Percentiles rank a stretch among this genome's conserved stretches.
Evolutionary conservation across 2,888 invertebrate genomes (phyloP).

Genomic region (Mimas tiliae): DNA sequence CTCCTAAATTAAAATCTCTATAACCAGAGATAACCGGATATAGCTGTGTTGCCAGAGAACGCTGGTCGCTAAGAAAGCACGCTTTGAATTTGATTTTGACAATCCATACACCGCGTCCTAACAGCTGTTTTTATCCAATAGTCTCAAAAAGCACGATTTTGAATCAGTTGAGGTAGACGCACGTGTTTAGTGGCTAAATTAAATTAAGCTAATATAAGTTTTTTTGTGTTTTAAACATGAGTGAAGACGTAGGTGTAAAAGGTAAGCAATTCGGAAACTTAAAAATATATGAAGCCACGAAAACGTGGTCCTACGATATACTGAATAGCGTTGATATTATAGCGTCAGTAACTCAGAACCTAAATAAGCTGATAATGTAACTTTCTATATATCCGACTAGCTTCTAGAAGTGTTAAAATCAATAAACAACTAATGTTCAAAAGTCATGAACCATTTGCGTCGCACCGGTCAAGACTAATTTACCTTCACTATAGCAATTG

Average conservation of each 20-base stretch:
- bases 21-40: slow-evolving; percentile 41
- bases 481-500: neutral
- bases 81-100: slow-evolving; percentile 72
- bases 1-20: too few relatives aligned
- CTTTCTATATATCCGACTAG: too few relatives aligned
- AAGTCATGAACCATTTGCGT: slow-evolving; percentile 1
- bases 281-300: slow-evolving; percentile 1
- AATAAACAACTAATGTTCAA: neutral
- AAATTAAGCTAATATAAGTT: slow-evolving; percentile 39
- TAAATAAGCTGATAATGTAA: neutral
- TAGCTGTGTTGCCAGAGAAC: slow-evolving; percentile 54
- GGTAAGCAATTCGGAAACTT: slow-evolving; percentile 7
- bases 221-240: slow-evolving; percentile 54
- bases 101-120: slow-evolving; percentile 70
- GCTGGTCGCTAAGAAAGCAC: slow-evolving; percentile 32
- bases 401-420: neutral
- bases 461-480: neutral
- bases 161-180: slow-evolving; percentile 55
- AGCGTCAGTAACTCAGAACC: neutral
- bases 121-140: slow-evolving; percentile 76
- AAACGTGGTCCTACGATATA: slow-evolving; percentile 17
- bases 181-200: slow-evolving; percentile 59
- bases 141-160: slow-evolving; percentile 59
- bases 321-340: neutral
- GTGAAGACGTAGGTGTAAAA: slow-evolving; percentile 59